Evolutionary conservation across 2,888 invertebrate species (phyloP), one percentile per base, ranked within the genome.

Genomic region (Fabriciana adippe): DNA sequence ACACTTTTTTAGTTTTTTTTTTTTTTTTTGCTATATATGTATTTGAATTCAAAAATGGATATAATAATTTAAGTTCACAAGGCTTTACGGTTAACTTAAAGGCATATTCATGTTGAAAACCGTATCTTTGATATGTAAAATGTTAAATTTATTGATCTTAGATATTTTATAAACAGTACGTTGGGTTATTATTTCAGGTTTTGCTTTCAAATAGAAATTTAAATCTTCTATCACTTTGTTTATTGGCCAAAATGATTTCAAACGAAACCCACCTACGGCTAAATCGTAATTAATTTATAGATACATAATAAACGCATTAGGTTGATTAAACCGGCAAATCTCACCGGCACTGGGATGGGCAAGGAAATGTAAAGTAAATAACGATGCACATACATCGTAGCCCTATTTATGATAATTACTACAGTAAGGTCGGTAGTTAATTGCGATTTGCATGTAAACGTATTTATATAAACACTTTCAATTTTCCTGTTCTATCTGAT

Each of bases 291-390:
- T 35, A 35, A 3, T 11, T 31, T 35, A 41, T 41, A 59, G 3
- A 48, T 48, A 47, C 54, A 65, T 64, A 67, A 62, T 59, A 62
- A 55, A 61, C 54, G 61, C 64, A 70, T 67, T 65, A 70, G 65
- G 26, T 57, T 62, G 61, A 70, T 70, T 70, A 70, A 70, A 70
- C 65, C 53, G 65, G 60, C 67, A 67, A 70, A 70, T 67, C 67
- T 64, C 67, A 64, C 35, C 35, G 35, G 11, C 62, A 54, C 15
- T 35, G 66, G 66, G 66, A 68, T 60, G 68, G 64, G 68, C 68
- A 31, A 60, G 59, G 68, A 56, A 55, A 55, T 48, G 59, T 55
- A 57, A 63, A 59, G n/a, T 64, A 54, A 64, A 64, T 59, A 55
- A 45, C 55, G 48, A 50, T n/a, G 16, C 47, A 55, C 53, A 51